Percentiles rank a stretch among this genome's conserved stretches.
phyloP scores from a whole-genome alignment of 2,888 invertebrate species.

The Polydesmus complanatus region DNA sequence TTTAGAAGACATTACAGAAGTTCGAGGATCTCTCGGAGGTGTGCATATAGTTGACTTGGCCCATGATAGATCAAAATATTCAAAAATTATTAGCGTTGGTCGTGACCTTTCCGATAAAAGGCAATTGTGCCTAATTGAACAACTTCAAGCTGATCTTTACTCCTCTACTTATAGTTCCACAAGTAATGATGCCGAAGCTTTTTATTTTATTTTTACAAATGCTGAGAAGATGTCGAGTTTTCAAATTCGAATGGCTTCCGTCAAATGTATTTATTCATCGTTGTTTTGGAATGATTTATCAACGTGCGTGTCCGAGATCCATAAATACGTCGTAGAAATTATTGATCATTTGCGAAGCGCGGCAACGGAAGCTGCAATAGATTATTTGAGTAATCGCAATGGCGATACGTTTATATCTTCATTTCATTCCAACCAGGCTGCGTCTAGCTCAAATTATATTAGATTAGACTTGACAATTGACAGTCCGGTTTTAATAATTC shows the following conservation, averaged over 20 bases:
- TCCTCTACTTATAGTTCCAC: conserved; percentile 24
- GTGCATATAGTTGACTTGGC: conserved; percentile 75
- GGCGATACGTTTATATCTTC: neutral
- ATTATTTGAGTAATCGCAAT: neutral
- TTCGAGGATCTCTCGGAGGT: conserved; percentile 75
- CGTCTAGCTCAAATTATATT: conserved; percentile 21
- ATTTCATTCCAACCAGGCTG: neutral
- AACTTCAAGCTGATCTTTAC: conserved; percentile 32
- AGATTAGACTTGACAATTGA: conserved; percentile 61
- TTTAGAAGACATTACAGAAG: neutral
- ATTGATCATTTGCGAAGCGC: conserved; percentile 75
- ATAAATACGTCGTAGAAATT: conserved; percentile 69
- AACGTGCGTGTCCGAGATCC: conserved; percentile 78
- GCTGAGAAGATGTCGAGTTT: conserved; percentile 25
- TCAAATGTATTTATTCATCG: conserved; percentile 87
- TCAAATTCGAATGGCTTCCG: conserved; percentile 62
- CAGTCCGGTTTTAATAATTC: conserved; percentile 81
- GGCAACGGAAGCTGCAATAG: conserved; percentile 74
- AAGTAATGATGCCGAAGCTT: conserved; percentile 9
- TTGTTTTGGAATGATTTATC: conserved; percentile 69
- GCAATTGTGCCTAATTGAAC: conserved; percentile 29
- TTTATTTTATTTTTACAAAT: neutral
- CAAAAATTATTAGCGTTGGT: conserved; percentile 72
- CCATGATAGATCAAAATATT: conserved; percentile 64
- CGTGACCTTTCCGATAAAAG: conserved; percentile 42